Evolutionary conservation across 2,113 vertebrate genomes (phyloP), one percentile per base, ranked within the genome.

Genomic region (Herpetotheres cachinnans): DNA sequence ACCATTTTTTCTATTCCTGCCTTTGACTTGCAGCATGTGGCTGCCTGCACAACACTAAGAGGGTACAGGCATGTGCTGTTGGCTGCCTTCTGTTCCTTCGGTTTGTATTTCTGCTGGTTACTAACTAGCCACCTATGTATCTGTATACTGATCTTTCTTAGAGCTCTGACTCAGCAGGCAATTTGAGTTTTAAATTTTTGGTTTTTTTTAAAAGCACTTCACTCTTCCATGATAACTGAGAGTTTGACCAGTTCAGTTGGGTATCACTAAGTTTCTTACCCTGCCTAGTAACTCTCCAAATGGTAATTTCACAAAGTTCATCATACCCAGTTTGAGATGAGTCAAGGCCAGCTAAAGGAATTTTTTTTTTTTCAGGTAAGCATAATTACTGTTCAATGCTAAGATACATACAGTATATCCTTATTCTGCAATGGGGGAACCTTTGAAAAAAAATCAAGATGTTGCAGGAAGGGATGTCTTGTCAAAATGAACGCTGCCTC

Each of bases 21-120:
- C 62, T 40, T 7, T 42, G 49, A 2, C 49, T 6, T 1, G 40
- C 56, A 8, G 59, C 0, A 0, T 2, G 1, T 0, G 2, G 21
- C 61, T 82, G 77, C 77, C 56, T 17, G 49, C 50, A 8, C 36
- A 6, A 7, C 3, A 1, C 66, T 6, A 1, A 2, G 11, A 12
- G 11, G 10, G 10, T 13, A 2, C 62, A 16, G 44, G 18, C 5
- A 32, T 0, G 0, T 19, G 73, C 82, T 7, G 2, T 2, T 12
- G 26, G 36, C 92, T 73, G 50, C 85, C 34, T n/a, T 42, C 6
- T 25, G 26, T n/a, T 61, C 73, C 70, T 82, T 15, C 58, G 7
- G 0, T 6, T 50, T 13, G 2, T 38, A 6, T 6, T 67, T 59
- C 50, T 3, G 6, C 80, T 61, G 46, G 65, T 38, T 65, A 32